Base-by-base conservation (phyloP, 2,797 vertebrate genomes). In the Atherinosoma microstoma region DNA sequence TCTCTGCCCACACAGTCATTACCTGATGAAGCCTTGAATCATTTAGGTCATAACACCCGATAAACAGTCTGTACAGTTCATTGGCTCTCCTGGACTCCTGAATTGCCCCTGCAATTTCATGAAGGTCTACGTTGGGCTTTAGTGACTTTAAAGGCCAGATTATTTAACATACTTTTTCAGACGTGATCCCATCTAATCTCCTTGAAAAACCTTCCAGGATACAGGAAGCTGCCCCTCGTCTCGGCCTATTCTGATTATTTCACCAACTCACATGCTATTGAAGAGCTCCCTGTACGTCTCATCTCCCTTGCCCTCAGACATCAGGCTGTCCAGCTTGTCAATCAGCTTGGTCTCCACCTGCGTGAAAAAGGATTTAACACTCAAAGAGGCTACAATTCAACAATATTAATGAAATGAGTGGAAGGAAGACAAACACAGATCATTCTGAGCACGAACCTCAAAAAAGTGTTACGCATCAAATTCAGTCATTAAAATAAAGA, bases 321-420 rank as follows among this genome's bases (percentile, higher is more conserved):
- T 98, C 73, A 99, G 95, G 91, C 98, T 99, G 93, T 99, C 98
- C 93, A 99, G 91, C 91, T 99, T 99, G 94, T 99, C 98, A 68
- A 99, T 99, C 82, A 99, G 94, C 87, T 98, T 98, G 82, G 98
- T 97, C 93, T 99, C 98, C 90, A 99, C 98, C 98, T 99, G 93
- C 71, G 84, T 91, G 68, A 87, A 38, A 58, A 16, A 40, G 6
- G 2, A 36, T 36, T 58, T 49, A 3, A 20, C 45, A 24, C 64
- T 75, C 53, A 75, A 47, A 61, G 18, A 51, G 18, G 9, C 20
- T 29, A 2, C 24, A 35, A 10, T 67, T 76, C 49, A 57, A 66
- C 2, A 4, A 29, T 63, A 64, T 4, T n/a, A 16, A 66, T 47
- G 29, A 66, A 40, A 74, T 16, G 20, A 12, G 15, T 1, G 13